A percentile compares a stretch with the other conserved stretches of the same genome.
Conservation (phyloP, 2,888 invertebrate genomes). For the Drosophila atripex region DNA sequence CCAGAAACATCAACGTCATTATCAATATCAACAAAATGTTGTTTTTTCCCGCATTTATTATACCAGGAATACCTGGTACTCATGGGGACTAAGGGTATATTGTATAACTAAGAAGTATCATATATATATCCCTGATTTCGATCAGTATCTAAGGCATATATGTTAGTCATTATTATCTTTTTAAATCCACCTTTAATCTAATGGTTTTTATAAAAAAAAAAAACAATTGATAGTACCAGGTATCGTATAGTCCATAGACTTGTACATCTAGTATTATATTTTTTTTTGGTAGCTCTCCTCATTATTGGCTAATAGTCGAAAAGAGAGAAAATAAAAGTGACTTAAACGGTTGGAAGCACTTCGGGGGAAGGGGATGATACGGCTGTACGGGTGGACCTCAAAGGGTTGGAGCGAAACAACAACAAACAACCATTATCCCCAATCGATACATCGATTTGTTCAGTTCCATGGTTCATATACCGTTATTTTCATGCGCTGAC, state of each 20-base stretch:
- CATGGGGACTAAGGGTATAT: neutral
- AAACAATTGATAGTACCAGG: too few species aligned
- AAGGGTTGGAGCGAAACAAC: neutral
- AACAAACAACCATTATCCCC: constrained; percentile 46
- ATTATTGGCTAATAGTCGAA: constrained; percentile 19
- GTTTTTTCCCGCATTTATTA: constrained; percentile 9
- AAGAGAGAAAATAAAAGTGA: neutral
- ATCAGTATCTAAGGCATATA: too few species aligned
- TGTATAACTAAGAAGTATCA: neutral
- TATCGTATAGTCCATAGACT: neutral
- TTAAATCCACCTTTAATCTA: too few species aligned
- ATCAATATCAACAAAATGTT: constrained; percentile 46
- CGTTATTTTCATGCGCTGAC: too few species aligned
- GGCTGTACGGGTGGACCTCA: neutral
- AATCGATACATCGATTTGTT: constrained; percentile 68
- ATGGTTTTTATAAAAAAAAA: neutral
- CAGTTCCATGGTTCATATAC: too few species aligned
- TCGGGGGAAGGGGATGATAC: neutral
- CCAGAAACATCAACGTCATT: constrained; percentile 46
- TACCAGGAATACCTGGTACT: neutral
- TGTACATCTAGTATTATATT: neutral
- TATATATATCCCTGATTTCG: too few species aligned
- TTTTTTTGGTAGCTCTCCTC: constrained; percentile 1
- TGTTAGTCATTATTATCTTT: too few species aligned
- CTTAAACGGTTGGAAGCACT: neutral